Percentiles rank a stretch among this genome's conserved stretches.
These are phyloP conservation scores for Mercenaria mercenaria DNA, from an alignment of 1,140 invertebrate genomes.

Conservation along the genomic window DNA sequence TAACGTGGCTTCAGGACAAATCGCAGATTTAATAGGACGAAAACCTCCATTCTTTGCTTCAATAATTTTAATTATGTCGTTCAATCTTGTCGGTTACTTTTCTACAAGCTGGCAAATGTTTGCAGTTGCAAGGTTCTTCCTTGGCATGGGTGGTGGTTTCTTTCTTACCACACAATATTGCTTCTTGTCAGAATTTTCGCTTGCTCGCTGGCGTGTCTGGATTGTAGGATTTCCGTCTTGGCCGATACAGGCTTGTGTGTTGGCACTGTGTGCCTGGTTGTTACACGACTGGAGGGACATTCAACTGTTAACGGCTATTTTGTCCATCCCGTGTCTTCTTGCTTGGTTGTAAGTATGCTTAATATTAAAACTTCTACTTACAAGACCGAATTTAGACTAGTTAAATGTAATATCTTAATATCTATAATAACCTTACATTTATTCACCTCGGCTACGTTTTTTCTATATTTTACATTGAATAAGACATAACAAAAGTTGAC, in stretches of 20 bases:
- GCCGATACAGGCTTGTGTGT: slow-evolving; percentile 36
- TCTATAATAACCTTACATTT: too few relatives aligned
- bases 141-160: slow-evolving; percentile 63
- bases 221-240: slow-evolving; percentile 48
- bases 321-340: neutral
- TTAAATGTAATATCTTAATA: too few relatives aligned
- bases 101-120: slow-evolving; percentile 66
- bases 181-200: slow-evolving; percentile 39
- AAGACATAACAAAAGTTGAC: too few relatives aligned
- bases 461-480: too few relatives aligned
- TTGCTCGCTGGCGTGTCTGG: slow-evolving; percentile 39
- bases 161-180: slow-evolving; percentile 36
- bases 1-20: slow-evolving; percentile 47
- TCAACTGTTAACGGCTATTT: slow-evolving; percentile 16
- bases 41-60: slow-evolving; percentile 57
- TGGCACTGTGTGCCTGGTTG: slow-evolving; percentile 14
- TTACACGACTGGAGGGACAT: slow-evolving; percentile 46
- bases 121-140: slow-evolving; percentile 62
- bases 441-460: too few relatives aligned
- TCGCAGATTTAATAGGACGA: slow-evolving; percentile 62
- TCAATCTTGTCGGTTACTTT: slow-evolving; percentile 45
- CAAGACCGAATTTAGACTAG: too few relatives aligned
- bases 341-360: slow-evolving; percentile 30
- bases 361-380: too few relatives aligned
- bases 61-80: neutral